phyloP scores from a whole-genome alignment of 2,888 invertebrate species.

The Ellobium chinense region DNA sequence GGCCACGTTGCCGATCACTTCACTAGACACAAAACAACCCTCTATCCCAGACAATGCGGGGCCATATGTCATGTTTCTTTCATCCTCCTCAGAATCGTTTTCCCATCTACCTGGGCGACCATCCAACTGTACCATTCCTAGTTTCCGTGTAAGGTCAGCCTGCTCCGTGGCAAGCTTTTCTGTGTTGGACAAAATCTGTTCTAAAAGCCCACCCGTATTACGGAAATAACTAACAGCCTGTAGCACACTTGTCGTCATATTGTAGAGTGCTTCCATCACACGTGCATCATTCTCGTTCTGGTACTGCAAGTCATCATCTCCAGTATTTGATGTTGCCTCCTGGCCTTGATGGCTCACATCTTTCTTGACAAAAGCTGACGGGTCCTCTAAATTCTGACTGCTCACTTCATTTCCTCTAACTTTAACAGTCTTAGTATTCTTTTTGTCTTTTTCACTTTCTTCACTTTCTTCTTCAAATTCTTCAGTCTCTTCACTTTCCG shows the following conservation, averaged over 20 bases:
- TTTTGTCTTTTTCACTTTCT: neutral
- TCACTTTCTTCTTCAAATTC: no score
- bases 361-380: no score
- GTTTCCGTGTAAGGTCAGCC: conserved; percentile 5
- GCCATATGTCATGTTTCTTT: neutral
- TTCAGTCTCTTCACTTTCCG: no score
- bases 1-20: conserved; percentile 49
- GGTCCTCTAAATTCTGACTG: no score
- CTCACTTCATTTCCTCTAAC: no score
- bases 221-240: conserved; percentile 64
- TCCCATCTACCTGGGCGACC: neutral
- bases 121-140: neutral
- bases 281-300: conserved; percentile 42
- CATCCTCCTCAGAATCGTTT: neutral
- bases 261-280: conserved; percentile 57
- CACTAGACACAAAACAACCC: neutral
- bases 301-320: neutral
- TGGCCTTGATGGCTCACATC: no score
- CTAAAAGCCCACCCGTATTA: conserved; percentile 61
- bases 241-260: conserved; percentile 63
- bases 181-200: conserved; percentile 63
- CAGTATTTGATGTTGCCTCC: neutral
- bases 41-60: neutral
- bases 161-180: conserved; percentile 63
- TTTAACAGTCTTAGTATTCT: no score